Percentiles rank a stretch among this genome's conserved stretches.
phyloP scores from a whole-genome alignment of 2,888 invertebrate genomes.

The Brenthis hecate region DNA sequence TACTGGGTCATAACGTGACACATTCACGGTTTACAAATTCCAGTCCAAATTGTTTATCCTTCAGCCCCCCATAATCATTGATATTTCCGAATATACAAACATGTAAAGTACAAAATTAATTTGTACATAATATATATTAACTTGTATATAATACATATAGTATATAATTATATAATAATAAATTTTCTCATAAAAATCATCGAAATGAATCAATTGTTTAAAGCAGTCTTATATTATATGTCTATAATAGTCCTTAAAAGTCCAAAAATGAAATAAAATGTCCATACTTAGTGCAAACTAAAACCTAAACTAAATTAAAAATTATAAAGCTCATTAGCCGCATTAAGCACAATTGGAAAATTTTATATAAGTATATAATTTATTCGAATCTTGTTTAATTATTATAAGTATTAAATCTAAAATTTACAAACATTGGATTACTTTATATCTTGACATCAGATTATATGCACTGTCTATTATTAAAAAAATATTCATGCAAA shows the following conservation, averaged over 20 bases:
- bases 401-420: not conserved
- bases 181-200: too few relatives aligned
- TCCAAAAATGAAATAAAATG: not conserved
- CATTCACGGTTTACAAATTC: too few relatives aligned
- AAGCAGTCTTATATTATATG: not conserved
- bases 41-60: too few relatives aligned
- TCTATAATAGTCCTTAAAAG: not conserved
- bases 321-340: not conserved
- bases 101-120: too few relatives aligned
- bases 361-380: not conserved
- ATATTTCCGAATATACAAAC: too few relatives aligned
- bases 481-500: slow-evolving; percentile 8
- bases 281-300: slow-evolving; percentile 1
- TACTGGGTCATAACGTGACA: too few relatives aligned
- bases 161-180: too few relatives aligned
- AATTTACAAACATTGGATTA: not conserved
- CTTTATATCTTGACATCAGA: not conserved
- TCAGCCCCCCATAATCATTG: too few relatives aligned
- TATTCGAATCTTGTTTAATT: not conserved
- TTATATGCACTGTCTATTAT: not conserved
- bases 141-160: too few relatives aligned
- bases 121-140: too few relatives aligned
- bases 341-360: not conserved
- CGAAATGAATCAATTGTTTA: too few relatives aligned
- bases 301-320: slow-evolving; percentile 1